These are phyloP conservation scores for Eucera pruinosa DNA, from an alignment of 2,888 invertebrate genomes.

Conservation along the genomic window DNA sequence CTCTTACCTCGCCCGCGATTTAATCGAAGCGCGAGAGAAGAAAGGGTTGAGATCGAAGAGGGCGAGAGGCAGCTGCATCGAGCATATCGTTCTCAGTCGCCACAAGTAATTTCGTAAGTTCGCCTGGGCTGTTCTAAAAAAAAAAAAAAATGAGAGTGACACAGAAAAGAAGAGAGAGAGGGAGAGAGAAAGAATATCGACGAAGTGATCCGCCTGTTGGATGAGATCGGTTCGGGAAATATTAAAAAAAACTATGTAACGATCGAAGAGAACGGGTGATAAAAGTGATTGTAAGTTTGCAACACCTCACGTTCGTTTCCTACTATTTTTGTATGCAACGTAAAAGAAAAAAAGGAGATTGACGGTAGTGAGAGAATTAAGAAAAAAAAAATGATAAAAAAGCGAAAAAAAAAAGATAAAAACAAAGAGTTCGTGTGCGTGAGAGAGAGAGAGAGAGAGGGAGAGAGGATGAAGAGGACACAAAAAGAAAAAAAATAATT, in stretches of 20 bases:
- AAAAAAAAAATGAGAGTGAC: not conserved
- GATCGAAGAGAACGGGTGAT: slow-evolving; percentile 61
- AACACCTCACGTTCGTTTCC: slow-evolving; percentile 68
- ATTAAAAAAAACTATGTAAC: slow-evolving; percentile 47
- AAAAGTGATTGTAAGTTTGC: slow-evolving; percentile 59
- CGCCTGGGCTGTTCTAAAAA: slow-evolving; percentile 45
- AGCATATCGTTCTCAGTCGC: slow-evolving; percentile 15
- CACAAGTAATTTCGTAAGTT: slow-evolving; percentile 49
- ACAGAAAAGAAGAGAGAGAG: not conserved
- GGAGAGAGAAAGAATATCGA: slow-evolving; percentile 6
- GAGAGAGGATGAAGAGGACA: slow-evolving; percentile 7
- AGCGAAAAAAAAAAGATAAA: too few species aligned
- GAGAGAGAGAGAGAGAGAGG: slow-evolving; percentile 23
- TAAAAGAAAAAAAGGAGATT: slow-evolving; percentile 49
- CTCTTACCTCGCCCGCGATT: not conserved
- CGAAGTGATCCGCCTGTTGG: slow-evolving; percentile 5
- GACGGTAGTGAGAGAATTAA: slow-evolving; percentile 46
- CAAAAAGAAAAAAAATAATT: not conserved
- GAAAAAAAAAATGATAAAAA: slow-evolving; percentile 6
- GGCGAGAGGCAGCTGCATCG: not conserved
- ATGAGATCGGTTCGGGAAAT: slow-evolving; percentile 12
- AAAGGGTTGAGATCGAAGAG: too few species aligned
- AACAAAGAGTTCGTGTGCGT: slow-evolving; percentile 16
- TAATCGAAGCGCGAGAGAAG: not conserved
- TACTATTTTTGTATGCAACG: slow-evolving; percentile 71